Conservation (phyloP, 37 sponge, comb jelly and placozoan genomes). For the Axinella damicornis region DNA sequence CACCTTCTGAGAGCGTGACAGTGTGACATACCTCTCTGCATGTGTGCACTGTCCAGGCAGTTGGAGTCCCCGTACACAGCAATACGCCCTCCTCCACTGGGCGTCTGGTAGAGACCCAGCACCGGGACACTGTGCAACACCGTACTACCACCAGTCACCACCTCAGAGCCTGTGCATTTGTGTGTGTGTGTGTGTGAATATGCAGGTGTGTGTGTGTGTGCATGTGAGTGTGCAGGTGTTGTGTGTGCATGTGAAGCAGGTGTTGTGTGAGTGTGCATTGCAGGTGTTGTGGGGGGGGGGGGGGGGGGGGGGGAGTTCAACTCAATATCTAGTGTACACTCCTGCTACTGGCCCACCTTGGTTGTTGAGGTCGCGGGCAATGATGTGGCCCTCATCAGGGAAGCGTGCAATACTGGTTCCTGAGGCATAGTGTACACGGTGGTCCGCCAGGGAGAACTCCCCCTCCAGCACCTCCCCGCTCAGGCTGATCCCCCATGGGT, state of each 20-base stretch:
- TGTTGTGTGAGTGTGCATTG: no score
- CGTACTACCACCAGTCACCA: constrained; percentile 45
- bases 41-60: constrained; percentile 96
- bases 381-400: constrained; percentile 69
- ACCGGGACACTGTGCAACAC: constrained; percentile 72
- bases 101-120: constrained; percentile 85
- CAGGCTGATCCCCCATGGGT: constrained; percentile 83
- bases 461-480: constrained; percentile 81
- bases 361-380: constrained; percentile 81
- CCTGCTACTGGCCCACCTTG: constrained; percentile 68
- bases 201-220: no score
- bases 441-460: constrained; percentile 61
- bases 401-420: constrained; percentile 82
- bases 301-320: no score
- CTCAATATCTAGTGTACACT: no score
- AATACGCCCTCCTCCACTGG: constrained; percentile 72
- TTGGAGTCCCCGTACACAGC: constrained; percentile 95
- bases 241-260: no score
- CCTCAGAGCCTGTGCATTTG: constrained; percentile 66
- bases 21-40: constrained; percentile 61
- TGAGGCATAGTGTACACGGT: constrained; percentile 69
- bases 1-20: no score
- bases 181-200: no score
- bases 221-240: no score
- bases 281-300: no score